phyloP scores from a whole-genome alignment of 2,113 vertebrate genomes.

The Amblyornis subalaris region DNA sequence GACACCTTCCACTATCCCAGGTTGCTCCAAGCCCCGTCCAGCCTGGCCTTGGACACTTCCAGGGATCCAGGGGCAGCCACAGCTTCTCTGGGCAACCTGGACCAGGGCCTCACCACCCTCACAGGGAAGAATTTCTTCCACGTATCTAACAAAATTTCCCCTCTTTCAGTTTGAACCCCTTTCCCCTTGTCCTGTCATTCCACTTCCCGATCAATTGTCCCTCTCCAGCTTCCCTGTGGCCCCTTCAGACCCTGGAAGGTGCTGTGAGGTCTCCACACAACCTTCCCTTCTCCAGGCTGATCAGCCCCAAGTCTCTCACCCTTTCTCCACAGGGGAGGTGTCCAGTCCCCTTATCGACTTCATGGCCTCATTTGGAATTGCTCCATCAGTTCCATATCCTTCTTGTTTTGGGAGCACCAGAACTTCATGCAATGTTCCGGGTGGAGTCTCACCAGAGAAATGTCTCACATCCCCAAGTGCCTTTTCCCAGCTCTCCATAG shows the following conservation, averaged over 20 bases:
- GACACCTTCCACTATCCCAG: not conserved
- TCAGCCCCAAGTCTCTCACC: not conserved
- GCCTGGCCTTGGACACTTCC: not conserved
- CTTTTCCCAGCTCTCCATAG: not conserved
- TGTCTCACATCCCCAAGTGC: rapidly evolving
- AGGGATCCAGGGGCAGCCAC: not conserved
- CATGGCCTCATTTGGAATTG: not conserved
- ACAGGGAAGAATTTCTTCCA: rapidly evolving
- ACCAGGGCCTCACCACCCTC: not conserved
- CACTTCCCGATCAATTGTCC: not conserved
- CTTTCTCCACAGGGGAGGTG: not conserved
- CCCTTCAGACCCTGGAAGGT: not conserved
- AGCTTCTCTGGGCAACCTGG: not conserved
- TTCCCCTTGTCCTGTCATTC: not conserved
- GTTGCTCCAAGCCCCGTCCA: not conserved
- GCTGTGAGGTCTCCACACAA: not conserved
- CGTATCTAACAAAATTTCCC: no score
- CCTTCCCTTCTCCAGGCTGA: not conserved
- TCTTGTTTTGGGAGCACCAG: rapidly evolving
- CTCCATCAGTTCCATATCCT: not conserved
- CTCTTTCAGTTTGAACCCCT: rapidly evolving
- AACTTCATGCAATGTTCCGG: not conserved
- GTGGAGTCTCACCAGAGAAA: not conserved
- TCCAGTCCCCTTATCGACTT: not conserved
- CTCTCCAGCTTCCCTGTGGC: rapidly evolving